These are phyloP conservation scores for Beris morrisii DNA, from an alignment of 2,888 invertebrate genomes.

Conservation along the genomic window DNA sequence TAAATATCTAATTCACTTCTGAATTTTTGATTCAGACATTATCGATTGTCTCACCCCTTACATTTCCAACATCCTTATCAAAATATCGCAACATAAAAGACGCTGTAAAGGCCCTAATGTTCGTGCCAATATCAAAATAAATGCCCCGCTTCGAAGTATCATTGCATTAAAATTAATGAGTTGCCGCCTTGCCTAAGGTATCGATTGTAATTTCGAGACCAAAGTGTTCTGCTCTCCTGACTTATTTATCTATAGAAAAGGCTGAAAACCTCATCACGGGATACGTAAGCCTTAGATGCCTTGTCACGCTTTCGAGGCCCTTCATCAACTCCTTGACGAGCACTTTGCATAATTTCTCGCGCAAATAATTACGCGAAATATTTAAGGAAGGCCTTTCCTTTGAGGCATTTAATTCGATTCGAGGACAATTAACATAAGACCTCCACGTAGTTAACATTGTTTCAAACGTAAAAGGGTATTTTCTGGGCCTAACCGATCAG, in stretches of 20 bases:
- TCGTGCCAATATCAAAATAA: constrained; percentile 25
- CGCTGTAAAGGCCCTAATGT: neutral
- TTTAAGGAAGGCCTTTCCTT: constrained; percentile 12
- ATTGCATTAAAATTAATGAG: constrained; percentile 26
- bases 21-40: neutral
- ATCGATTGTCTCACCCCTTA: neutral
- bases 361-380: constrained; percentile 28
- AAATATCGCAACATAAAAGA: neutral
- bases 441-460: no score
- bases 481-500: no score
- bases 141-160: constrained; percentile 4
- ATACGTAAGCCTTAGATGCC: neutral
- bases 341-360: constrained; percentile 29
- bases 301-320: neutral
- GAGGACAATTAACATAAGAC: constrained; percentile 20
- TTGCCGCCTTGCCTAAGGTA: constrained; percentile 9
- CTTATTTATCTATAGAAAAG: constrained; percentile 19
- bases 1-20: no score
- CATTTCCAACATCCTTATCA: constrained; percentile 3
- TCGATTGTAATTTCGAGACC: constrained; percentile 11
- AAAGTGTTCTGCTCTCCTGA: constrained; percentile 3
- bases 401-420: constrained; percentile 27
- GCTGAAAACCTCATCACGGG: constrained; percentile 1
- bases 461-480: no score
- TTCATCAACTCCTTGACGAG: constrained; percentile 13